Base-by-base conservation (phyloP, 2,797 vertebrate species). In the Merluccius polli region DNA sequence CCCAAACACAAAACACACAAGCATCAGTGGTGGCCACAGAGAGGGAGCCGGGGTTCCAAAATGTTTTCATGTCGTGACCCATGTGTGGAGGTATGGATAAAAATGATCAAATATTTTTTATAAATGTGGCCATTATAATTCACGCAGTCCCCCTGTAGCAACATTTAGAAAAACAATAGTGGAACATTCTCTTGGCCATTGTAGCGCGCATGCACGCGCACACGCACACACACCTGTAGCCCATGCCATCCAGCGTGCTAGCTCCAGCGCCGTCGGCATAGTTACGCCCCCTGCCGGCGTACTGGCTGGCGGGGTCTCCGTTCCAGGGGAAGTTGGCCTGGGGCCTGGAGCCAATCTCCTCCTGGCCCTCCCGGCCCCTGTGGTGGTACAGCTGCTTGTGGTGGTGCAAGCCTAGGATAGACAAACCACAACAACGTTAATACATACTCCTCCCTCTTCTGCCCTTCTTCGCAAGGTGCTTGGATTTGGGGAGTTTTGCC, bases 371-470 rank as follows among this genome's bases (percentile, higher is more conserved):
- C 75, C 93, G 84, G 81, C 94, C 94, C 81, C 95, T 90, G 90
- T 97, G 95, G 84, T 95, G 97, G 85, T 98, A 96, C 32, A 91
- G 13, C 3, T 95, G 96, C 89, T 97, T 96, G 87, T 97, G 96
- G 86, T 96, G 95, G 86, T 92, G 90, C 63, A 86, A 13, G 78
- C 89, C 92, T 93, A 78, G 59, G 41, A 77, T 2, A 36, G 24
- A 78, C n/a, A 65, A 74, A 35, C 27, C 71, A 44, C n/a, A 31
- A 16, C 27, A 69, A 69, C 67, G 27, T 32, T 32, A 31, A 65
- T 11, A 65, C 59, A 27, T 11, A 65, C n/a, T 27, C 8, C 24
- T 27, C n/a, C n/a, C 59, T 24, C 52, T 24, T 59, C 59, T 65
- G 59, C 24, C 1, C 12, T 12, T 9, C 59, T 65, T 65, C n/a